These are phyloP conservation scores for Chloebia gouldiae DNA, from an alignment of 2,113 vertebrate species.

Conservation along the genomic window DNA sequence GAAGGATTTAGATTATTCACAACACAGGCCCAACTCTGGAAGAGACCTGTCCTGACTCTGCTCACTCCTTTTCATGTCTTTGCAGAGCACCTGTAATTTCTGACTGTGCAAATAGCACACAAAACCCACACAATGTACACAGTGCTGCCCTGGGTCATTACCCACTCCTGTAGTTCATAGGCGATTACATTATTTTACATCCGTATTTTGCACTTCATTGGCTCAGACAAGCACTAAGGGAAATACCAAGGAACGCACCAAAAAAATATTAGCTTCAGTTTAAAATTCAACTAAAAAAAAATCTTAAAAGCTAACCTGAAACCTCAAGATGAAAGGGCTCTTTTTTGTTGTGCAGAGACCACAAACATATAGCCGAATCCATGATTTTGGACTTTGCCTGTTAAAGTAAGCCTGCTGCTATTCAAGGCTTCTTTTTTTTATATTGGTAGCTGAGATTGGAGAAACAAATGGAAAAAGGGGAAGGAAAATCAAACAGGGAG, in stretches of 20 bases:
- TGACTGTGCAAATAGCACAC: background rate
- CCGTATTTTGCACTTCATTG: background rate
- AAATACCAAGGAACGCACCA: background rate
- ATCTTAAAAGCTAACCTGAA: background rate
- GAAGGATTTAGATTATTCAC: background rate
- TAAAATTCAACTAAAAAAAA: background rate
- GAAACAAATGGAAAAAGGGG: background rate
- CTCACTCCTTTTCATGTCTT: background rate
- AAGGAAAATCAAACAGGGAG: background rate
- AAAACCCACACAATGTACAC: background rate
- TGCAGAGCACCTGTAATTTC: background rate
- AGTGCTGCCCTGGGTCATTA: background rate
- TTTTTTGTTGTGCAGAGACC: background rate
- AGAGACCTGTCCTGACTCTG: background rate
- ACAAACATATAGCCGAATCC: background rate
- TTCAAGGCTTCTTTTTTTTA: background rate
- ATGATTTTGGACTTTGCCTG: background rate
- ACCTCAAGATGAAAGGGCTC: background rate
- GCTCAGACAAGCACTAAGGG: background rate
- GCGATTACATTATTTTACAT: background rate
- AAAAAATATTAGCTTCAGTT: background rate
- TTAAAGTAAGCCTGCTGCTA: background rate
- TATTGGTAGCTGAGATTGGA: background rate
- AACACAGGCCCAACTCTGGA: background rate
- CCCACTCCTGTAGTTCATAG: background rate